phyloP scores from a whole-genome alignment of 2,888 invertebrate species.

The Synanthedon vespiformis region DNA sequence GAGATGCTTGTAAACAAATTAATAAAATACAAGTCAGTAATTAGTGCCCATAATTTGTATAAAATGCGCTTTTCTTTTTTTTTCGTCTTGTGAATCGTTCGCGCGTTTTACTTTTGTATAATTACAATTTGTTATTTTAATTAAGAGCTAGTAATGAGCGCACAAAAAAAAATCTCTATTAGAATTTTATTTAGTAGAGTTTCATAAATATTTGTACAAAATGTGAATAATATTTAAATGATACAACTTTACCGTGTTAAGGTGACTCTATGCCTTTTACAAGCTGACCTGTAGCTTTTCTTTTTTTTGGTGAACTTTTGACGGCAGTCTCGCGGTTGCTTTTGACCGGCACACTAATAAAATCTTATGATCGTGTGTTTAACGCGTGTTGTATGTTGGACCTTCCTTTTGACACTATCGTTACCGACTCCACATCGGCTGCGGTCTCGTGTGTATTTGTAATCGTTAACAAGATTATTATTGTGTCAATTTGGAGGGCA shows the following conservation, averaged over 20 bases:
- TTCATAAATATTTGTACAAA: not conserved
- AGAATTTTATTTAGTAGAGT: no score
- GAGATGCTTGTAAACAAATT: constrained; percentile 4
- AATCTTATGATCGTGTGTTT: constrained; percentile 71
- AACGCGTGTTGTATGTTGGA: constrained; percentile 66
- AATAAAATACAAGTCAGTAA: constrained; percentile 6
- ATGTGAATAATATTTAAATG: no score
- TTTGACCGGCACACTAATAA: constrained; percentile 69
- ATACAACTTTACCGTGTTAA: constrained; percentile 37
- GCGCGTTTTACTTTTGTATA: constrained; percentile 7
- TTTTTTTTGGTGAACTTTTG: constrained; percentile 64
- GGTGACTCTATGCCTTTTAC: constrained; percentile 61
- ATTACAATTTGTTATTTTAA: not conserved
- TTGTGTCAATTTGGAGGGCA: constrained; percentile 50
- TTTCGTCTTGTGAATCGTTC: constrained; percentile 10
- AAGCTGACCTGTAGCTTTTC: constrained; percentile 52
- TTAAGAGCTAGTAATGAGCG: not conserved
- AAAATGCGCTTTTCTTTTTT: constrained; percentile 3
- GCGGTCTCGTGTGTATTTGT: constrained; percentile 56
- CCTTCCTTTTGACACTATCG: constrained; percentile 67
- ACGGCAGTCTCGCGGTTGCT: constrained; percentile 64
- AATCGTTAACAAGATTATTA: constrained; percentile 60
- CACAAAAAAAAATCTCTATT: not conserved
- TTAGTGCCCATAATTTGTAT: constrained; percentile 3
- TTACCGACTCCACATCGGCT: constrained; percentile 55